These are phyloP conservation scores for Eristalinus sepulchralis DNA, from an alignment of 2,888 invertebrate species.

Conservation along the genomic window DNA sequence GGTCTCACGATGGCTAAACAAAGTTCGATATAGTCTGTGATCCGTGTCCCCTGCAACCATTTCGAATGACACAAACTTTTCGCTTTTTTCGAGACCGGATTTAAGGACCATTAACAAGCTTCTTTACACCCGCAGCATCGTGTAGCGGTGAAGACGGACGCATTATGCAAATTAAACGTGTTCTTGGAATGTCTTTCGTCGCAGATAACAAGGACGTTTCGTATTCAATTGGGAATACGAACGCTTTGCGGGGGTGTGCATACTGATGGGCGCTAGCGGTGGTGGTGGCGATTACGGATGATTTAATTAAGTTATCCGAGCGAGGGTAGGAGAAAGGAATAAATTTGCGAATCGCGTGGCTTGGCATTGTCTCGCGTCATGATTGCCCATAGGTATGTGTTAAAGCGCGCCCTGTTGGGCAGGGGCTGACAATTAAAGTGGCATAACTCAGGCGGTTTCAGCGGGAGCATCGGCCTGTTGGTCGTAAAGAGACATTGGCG, in stretches of 20 bases:
- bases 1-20: conserved; percentile 9
- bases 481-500: not conserved
- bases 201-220: conserved; percentile 34
- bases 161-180: conserved; percentile 44
- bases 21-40: conserved; percentile 20
- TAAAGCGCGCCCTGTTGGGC: not conserved
- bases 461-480: not conserved
- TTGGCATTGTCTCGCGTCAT: not conserved
- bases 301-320: conserved; percentile 38
- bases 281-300: conserved; percentile 20
- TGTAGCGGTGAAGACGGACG: not conserved
- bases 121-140: not conserved
- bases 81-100: not conserved
- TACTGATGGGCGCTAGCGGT: not conserved
- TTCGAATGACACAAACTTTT: too few relatives aligned
- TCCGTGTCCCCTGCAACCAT: conserved; percentile 15
- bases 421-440: not conserved
- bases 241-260: conserved; percentile 16
- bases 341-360: not conserved
- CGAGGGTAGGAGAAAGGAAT: not conserved
- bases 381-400: not conserved
- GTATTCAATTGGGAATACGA: conserved; percentile 55
- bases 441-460: not conserved
- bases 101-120: not conserved
- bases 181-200: conserved; percentile 17